Evolutionary conservation across 2,113 vertebrate species (phyloP), one percentile per base, ranked within the genome.

Genomic region (Halichoeres trimaculatus): DNA sequence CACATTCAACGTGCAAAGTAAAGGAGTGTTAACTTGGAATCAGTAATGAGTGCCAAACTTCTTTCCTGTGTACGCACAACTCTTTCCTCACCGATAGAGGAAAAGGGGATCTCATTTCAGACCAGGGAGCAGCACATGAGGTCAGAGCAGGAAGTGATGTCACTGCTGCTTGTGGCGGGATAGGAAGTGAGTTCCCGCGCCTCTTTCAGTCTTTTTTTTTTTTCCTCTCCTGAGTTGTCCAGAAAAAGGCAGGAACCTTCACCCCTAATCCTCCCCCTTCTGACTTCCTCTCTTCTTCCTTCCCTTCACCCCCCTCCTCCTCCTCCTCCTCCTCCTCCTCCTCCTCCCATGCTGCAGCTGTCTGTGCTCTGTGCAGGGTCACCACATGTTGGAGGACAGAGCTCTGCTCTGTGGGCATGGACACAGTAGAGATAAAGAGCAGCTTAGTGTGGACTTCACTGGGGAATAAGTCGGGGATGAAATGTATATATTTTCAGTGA

Each of bases 341-440:
- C 53, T 54, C 50, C 35, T 56, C 83, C 20, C 67, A 80, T 80
- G 69, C 84, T 85, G 88, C 91, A 92, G 91, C 90, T 93, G 90
- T 88, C 71, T 81, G 67, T 78, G 79, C 70, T 60, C 72, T 22
- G 53, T 72, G 66, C 50, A 53, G 63, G 81, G 74, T 86, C 81
- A 70, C 82, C 89, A 91, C 90, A 81, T 88, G 86, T 87, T 78
- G 74, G 60, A 85, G 78, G 73, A 88, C 83, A 89, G 83, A 89
- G 81, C 30, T 26, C 48, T 57, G 24, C 81, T 84, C 72, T 87
- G 78, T 85, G 74, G 63, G 64, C 36, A 47, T 38, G 45, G 26
- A 52, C 35, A 77, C 19, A 51, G n/a, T 2, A 24, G 22, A 45
- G 66, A 79, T 71, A 80, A 78, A 83, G 41, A 36, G 53, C 40